These are phyloP conservation scores for Drosophila arizonae DNA, from an alignment of 1,140 invertebrate genomes.

Conservation along the genomic window DNA sequence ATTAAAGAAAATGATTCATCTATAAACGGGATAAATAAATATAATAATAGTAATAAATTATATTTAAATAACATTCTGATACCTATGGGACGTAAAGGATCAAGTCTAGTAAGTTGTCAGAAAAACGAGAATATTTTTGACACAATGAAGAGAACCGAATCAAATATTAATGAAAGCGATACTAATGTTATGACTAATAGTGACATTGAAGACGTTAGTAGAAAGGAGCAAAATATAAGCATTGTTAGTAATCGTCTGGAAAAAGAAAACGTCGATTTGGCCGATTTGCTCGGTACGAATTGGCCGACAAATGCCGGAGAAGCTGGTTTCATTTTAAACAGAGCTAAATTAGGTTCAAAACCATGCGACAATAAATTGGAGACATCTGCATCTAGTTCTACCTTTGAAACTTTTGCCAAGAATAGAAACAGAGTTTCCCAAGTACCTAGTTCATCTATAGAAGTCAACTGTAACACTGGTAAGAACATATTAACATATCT, in stretches of 20 bases:
- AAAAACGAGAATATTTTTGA: slow-evolving; percentile 10
- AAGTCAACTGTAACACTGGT: slow-evolving; percentile 15
- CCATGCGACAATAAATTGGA: slow-evolving; percentile 31
- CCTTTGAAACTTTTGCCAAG: not conserved
- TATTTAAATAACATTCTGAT: not conserved
- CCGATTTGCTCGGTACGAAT: slow-evolving; percentile 76
- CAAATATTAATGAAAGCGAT: slow-evolving; percentile 56
- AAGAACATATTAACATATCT: not conserved
- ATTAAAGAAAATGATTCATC: not conserved
- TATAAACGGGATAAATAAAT: not conserved
- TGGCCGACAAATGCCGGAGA: slow-evolving; percentile 77
- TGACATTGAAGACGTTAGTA: slow-evolving; percentile 72
- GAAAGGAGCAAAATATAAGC: slow-evolving; percentile 80
- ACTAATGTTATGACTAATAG: slow-evolving; percentile 62
- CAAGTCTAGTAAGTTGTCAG: not conserved
- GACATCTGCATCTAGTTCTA: not conserved
- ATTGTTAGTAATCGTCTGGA: slow-evolving; percentile 57
- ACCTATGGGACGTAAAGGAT: not conserved
- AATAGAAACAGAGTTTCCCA: slow-evolving; percentile 1
- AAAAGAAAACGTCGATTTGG: slow-evolving; percentile 73
- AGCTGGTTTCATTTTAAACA: slow-evolving; percentile 55
- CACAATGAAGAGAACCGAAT: slow-evolving; percentile 17
- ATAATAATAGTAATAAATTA: not conserved
- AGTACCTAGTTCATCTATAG: not conserved
- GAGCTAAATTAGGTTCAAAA: slow-evolving; percentile 20